phyloP scores from a whole-genome alignment of 2,113 vertebrate species.

The Lagopus muta region DNA sequence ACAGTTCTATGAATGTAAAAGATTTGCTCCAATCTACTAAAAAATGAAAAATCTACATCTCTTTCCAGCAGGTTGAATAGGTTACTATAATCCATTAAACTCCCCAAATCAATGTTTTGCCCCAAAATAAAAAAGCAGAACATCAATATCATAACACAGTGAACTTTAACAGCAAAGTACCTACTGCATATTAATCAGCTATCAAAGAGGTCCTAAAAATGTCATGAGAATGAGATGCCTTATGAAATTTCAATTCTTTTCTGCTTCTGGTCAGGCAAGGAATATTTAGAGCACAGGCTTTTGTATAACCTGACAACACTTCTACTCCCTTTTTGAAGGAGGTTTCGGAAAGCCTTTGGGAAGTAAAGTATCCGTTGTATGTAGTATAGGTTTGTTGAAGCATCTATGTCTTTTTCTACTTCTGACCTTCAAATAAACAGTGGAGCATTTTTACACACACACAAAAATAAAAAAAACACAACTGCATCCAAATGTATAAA shows the following conservation, averaged over 20 bases:
- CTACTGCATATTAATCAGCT: conserved; percentile 18
- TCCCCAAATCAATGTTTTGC: neutral
- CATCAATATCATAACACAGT: neutral
- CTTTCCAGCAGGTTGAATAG: neutral
- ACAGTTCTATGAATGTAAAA: neutral
- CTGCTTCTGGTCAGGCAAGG: neutral
- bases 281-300: neutral
- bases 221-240: neutral
- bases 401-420: neutral
- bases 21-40: neutral
- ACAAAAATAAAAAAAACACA: no score
- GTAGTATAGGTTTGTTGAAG: rapidly evolving
- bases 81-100: neutral
- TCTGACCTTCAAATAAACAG: neutral
- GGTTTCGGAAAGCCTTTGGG: neutral
- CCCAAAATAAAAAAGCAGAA: neutral
- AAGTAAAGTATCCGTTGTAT: neutral
- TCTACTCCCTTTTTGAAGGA: neutral
- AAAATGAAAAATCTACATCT: neutral
- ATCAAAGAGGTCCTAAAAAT: conserved; percentile 27
- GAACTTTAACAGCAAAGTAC: conserved; percentile 14
- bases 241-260: neutral
- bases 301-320: neutral
- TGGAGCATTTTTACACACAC: neutral
- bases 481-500: neutral